Evolutionary conservation across 2,113 vertebrate species (phyloP), one percentile per base, ranked within the genome.

Genomic region (Rhinichthys klamathensis): DNA sequence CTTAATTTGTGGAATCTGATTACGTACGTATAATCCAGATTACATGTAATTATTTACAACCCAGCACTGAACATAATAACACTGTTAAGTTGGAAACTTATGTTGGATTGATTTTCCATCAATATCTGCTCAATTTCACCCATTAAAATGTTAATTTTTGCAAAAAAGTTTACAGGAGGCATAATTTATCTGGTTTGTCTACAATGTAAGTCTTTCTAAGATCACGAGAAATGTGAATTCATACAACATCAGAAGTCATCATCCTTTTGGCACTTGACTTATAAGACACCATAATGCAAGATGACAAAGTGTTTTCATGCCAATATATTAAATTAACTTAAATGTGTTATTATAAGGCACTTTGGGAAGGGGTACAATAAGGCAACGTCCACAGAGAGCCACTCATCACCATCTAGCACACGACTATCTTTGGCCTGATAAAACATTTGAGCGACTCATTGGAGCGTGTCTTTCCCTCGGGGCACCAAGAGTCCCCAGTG

Each of bases 391-490:
- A 86, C 72, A 75, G 58, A 87, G 86, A 87, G 67, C 61, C 77
- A 58, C 67, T 32, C 65, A 69, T 82, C 90, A 60, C 65, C 21
- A 60, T 83, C 61, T 51, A 84, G 74, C 86, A 88, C 87, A 83
- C 63, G 79, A 83, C 78, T 82, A 85, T 92, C 90, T 91, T 90
- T 90, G 89, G 90, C 88, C 82, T 92, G 90, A 90, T 93, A 90
- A 91, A 88, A 92, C 90, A 91, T 94, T 91, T 91, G 91, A 91
- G 90, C 86, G 80, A 88, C 61, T 89, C 92, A 79, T 85, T 94
- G 88, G 89, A 90, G 90, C 93, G 35, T 94, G 86, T 89, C 89
- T 89, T 88, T 84, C 80, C 89, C 61, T 74, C 87, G 91, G 89
- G 89, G 90, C 87, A 87, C 89, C 91, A 79, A 92, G 91, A 92